Conservation (phyloP, 1,140 invertebrate species). For the Zelostemma sp. region DNA sequence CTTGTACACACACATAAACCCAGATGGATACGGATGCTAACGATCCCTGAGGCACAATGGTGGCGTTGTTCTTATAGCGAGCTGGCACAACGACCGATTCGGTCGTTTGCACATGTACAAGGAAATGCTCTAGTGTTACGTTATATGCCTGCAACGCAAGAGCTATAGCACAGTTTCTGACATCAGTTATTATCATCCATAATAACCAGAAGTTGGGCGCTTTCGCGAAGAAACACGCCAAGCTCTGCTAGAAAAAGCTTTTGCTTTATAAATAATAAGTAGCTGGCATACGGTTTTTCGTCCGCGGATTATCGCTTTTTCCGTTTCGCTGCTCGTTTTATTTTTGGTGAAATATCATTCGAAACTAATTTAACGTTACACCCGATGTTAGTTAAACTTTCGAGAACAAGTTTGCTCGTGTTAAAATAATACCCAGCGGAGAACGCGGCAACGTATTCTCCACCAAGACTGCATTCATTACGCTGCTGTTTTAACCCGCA, state of each 20-base stretch:
- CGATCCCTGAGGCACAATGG: constrained; percentile 54
- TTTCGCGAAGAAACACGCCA: constrained; percentile 20
- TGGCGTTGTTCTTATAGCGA: constrained; percentile 37
- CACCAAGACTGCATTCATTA: constrained; percentile 47
- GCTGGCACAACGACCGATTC: constrained; percentile 45
- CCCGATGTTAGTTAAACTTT: constrained; percentile 37
- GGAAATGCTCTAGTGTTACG: constrained; percentile 14
- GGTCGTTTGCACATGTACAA: constrained; percentile 19
- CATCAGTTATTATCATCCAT: constrained; percentile 43
- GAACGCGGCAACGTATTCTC: constrained; percentile 28
- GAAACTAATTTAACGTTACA: no score
- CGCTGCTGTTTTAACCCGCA: constrained; percentile 41
- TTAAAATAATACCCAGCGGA: constrained; percentile 16
- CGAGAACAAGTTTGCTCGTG: constrained; percentile 15
- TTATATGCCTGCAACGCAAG: constrained; percentile 32
- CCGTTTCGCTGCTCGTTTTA: no score
- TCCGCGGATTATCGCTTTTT: no score
- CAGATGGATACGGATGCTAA: constrained; percentile 38
- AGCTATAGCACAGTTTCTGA: constrained; percentile 38
- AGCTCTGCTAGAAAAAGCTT: no score
- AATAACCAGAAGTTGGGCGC: constrained; percentile 28
- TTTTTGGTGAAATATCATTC: no score
- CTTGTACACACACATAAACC: constrained; percentile 5
- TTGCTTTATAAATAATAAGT: no score
- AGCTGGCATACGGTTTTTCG: no score